Base-by-base conservation (phyloP, 2,888 invertebrate species). In the Dryobotodes eremita region DNA sequence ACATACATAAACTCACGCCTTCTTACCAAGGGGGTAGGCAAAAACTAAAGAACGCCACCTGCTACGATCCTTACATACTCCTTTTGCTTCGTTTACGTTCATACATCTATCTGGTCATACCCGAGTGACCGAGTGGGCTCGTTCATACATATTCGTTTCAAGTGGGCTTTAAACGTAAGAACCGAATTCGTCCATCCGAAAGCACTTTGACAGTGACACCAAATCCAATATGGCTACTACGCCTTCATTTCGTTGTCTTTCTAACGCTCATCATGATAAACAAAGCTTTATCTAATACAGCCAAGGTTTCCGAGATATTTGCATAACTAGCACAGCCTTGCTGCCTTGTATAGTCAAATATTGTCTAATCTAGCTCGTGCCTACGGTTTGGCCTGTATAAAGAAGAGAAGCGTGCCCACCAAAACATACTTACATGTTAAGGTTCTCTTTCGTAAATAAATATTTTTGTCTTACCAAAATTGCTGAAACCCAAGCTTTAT, bases 241-340 rank as follows among this genome's bases (percentile, higher is more conserved):
- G 75, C 77, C 82, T 72, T 61, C 70, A 77, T 73, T 75, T 69
- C 42, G 74, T 73, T 66, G 77, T 79, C 71, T 84, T 86, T 86
- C 82, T 86, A 89, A 86, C 86, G 69, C 50, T 61, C 79, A 77
- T 81, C 78, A 62, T 50, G 36, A 83, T 75, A 79, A 85, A 83
- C 83, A 89, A 72, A 81, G 73, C 66, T 85, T 88, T 89, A 89
- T 89, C 90, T 88, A 87, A 84, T 73, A 80, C 55, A 75, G 77
- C 89, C 90, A 89, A 88, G 90, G 90, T 84, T 86, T 82, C 48
- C 13, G 55, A 80, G 73, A 84, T 87, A 85, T 89, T 89, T 88
- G 79, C 86, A 82, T 83, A 89, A 88, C 89, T 89, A 88, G 77
- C 2, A 78, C 75, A 81, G n/a, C 88, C 88, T 88, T 86, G 89